Evolutionary conservation across 2,113 vertebrate species (phyloP), one percentile per base, ranked within the genome.

Genomic region (Oncorhynchus gorbuscha): DNA sequence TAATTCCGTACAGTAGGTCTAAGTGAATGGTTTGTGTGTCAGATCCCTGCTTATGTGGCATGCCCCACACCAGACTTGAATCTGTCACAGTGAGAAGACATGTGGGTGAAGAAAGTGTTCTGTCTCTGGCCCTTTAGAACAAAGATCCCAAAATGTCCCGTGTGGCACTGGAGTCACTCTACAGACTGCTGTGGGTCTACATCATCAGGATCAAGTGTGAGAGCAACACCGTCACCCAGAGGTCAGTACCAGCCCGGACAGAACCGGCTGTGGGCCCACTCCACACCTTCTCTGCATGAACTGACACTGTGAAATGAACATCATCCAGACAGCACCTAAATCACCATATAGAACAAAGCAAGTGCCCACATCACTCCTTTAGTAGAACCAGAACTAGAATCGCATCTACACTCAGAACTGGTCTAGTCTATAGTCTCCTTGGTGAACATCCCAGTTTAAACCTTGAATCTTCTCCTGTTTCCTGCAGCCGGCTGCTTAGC

Each of bases 141-240:
- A 99, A 99, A 95, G 98, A 99, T 92, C 98, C 98, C 76, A 99
- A 99, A 96, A 99, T 99, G 98, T 99, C 98, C 79, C 97, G 98
- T 86, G 98, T 99, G 93, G 98, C 98, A 84, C 94, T 99, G 95
- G 98, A 99, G 95, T 99, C 98, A 8, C 94, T 99, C 83, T 99
- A 99, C 93, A 95, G 98, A 89, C 95, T 99, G 85, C 94, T 99
- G 67, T 99, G 98, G 98, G 98, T 99, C 90, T 99, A 99, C 92
- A 97, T 99, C 80, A 99, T 99, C 95, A 96, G 98, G 92, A 99
- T 99, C 94, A 99, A 99, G 95, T 99, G 98, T 95, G 98, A 99
- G 95, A 99, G 98, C 93, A 99, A 99, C 92, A 99, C 97, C 88
- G 97, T 98, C 93, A 99, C 98, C 66, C 98, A 99, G 89, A 99